Conservation (phyloP, 2,797 vertebrate species). For the Amniataba percoides region DNA sequence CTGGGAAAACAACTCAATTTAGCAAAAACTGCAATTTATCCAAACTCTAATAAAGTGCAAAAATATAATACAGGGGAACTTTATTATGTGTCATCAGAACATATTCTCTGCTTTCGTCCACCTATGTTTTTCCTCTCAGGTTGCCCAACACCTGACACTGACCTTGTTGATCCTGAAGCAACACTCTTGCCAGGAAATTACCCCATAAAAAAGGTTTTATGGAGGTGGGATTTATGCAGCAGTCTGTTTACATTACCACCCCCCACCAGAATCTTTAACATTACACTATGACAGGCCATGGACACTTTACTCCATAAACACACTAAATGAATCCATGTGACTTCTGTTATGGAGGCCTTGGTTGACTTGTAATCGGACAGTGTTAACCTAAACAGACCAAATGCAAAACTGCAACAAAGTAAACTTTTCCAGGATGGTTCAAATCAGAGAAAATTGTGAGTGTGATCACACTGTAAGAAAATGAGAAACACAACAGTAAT, state of each 20-base stretch:
- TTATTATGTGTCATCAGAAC: too few species aligned
- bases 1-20: not conserved
- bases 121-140: too few species aligned
- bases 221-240: slow-evolving; percentile 15
- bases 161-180: too few species aligned
- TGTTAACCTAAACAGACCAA: slow-evolving; percentile 47
- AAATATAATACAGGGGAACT: too few species aligned
- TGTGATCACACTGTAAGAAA: slow-evolving; percentile 13
- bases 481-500: slow-evolving; percentile 15
- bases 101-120: too few species aligned
- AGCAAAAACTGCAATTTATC: not conserved
- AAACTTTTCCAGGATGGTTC: slow-evolving; percentile 37
- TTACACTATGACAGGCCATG: slow-evolving; percentile 33
- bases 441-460: slow-evolving; percentile 36
- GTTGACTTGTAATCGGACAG: slow-evolving; percentile 44
- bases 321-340: slow-evolving; percentile 55
- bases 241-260: slow-evolving; percentile 39
- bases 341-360: slow-evolving; percentile 43
- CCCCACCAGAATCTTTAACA: slow-evolving; percentile 28
- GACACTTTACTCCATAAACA: slow-evolving; percentile 53
- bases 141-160: too few species aligned
- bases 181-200: slow-evolving; percentile 12
- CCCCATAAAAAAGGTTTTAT: slow-evolving; percentile 2
- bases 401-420: slow-evolving; percentile 44
- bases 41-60: not conserved